Percentiles rank a stretch among this genome's conserved stretches.
phyloP scores from a whole-genome alignment of 2,113 vertebrate species.

The Parotia lawesii region DNA sequence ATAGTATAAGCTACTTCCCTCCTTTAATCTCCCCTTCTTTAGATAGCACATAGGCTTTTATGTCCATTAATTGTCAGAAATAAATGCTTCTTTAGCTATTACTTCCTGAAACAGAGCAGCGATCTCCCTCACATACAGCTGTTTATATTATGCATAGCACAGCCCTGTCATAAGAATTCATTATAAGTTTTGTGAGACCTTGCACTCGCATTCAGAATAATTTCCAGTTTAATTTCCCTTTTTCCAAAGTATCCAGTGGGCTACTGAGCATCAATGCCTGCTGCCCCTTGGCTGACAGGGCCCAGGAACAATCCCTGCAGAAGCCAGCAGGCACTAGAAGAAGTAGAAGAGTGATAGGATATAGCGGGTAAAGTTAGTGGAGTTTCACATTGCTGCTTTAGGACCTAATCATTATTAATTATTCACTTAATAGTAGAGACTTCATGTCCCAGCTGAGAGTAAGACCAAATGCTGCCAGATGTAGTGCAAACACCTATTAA shows the following conservation, averaged over 20 bases:
- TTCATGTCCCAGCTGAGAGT: slow-evolving; percentile 45
- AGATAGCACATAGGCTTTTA: slow-evolving; percentile 69
- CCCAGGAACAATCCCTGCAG: neutral
- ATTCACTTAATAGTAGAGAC: slow-evolving; percentile 14
- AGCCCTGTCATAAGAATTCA: slow-evolving; percentile 49
- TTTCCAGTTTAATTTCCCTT: slow-evolving; percentile 45
- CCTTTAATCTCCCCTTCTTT: slow-evolving; percentile 61
- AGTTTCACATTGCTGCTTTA: slow-evolving; percentile 8
- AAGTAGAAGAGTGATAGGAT: neutral
- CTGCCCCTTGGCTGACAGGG: fast-evolving
- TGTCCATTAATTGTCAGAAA: slow-evolving; percentile 74
- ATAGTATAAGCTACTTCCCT: slow-evolving; percentile 56
- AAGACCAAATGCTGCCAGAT: slow-evolving; percentile 50
- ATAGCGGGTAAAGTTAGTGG: neutral
- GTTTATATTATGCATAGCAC: slow-evolving; percentile 70
- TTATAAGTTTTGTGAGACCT: slow-evolving; percentile 54
- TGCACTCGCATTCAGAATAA: neutral
- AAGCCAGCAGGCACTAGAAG: neutral
- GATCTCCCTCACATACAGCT: slow-evolving; percentile 66
- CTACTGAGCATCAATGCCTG: neutral
- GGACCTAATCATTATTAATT: slow-evolving; percentile 60
- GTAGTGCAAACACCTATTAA: slow-evolving; percentile 62
- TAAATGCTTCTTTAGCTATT: slow-evolving; percentile 68
- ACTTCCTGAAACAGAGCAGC: slow-evolving; percentile 71
- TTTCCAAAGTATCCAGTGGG: neutral